phyloP scores from a whole-genome alignment of 2,113 vertebrate genomes.

The Pantherophis guttatus region DNA sequence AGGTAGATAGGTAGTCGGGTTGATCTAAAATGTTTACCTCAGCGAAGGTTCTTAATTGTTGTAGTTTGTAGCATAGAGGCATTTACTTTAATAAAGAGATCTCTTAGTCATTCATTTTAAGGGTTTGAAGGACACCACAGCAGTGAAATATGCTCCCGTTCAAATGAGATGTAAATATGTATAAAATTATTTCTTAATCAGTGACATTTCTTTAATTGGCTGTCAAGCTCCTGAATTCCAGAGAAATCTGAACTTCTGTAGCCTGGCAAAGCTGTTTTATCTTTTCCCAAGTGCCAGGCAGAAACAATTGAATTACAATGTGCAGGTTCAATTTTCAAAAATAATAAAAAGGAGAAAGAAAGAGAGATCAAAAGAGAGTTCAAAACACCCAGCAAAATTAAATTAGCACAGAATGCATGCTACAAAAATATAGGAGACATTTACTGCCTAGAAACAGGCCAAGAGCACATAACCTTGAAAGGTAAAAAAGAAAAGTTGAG shows the following conservation, averaged over 20 bases:
- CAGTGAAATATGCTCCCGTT: background rate
- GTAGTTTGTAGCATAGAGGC: background rate
- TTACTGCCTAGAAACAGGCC: background rate
- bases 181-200: background rate
- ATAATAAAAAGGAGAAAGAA: background rate
- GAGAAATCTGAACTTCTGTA: background rate
- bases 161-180: background rate
- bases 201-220: constrained; percentile 2
- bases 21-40: background rate
- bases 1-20: background rate
- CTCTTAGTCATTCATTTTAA: background rate
- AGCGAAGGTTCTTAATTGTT: background rate
- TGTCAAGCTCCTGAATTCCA: background rate
- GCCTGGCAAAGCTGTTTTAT: background rate
- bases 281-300: background rate
- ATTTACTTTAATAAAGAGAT: background rate
- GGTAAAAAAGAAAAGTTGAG: background rate
- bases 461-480: background rate
- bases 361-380: background rate
- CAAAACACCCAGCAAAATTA: background rate
- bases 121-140: background rate
- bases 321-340: background rate
- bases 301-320: background rate
- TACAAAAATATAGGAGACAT: background rate
- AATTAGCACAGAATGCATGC: background rate